Evolutionary conservation across 2,113 vertebrate genomes (phyloP).

Genomic region (Daboia siamensis): DNA sequence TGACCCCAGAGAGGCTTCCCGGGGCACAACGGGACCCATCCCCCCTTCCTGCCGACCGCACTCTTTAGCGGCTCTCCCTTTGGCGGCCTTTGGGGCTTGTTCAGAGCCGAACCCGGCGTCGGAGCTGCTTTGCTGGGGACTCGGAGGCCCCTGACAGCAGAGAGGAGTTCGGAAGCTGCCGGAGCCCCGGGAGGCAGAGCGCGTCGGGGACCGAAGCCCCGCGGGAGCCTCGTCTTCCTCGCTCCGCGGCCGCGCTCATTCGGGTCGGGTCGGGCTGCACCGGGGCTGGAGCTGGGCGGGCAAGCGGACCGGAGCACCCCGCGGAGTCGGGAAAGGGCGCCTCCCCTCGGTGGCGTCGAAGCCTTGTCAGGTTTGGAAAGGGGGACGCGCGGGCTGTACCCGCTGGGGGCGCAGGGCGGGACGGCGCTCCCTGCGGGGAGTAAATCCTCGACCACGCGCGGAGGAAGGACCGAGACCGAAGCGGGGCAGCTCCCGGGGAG

Average conservation of each 20-base stretch:
- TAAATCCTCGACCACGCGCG: background rate
- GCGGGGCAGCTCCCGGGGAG: background rate
- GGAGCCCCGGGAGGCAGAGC: background rate
- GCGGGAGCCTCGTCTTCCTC: background rate
- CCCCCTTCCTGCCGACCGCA: too few relatives aligned
- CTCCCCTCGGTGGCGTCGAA: background rate
- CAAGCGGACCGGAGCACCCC: background rate
- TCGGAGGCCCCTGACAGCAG: background rate
- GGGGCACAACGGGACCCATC: background rate
- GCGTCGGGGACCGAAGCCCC: background rate
- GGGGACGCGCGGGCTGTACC: background rate
- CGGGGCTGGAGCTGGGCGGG: background rate
- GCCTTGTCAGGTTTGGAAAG: background rate
- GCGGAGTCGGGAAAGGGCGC: background rate
- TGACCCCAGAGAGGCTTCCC: background rate
- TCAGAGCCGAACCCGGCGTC: background rate
- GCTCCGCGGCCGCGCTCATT: background rate
- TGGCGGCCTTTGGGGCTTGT: rapidly evolving
- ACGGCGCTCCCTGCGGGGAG: background rate
- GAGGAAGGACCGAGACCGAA: background rate
- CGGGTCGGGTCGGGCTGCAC: background rate
- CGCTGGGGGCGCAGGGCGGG: background rate
- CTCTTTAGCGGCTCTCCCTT: too few relatives aligned
- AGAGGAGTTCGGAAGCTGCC: background rate
- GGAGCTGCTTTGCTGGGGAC: background rate